phyloP scores from a whole-genome alignment of 2,888 invertebrate genomes.

The Shargacucullia verbasci region DNA sequence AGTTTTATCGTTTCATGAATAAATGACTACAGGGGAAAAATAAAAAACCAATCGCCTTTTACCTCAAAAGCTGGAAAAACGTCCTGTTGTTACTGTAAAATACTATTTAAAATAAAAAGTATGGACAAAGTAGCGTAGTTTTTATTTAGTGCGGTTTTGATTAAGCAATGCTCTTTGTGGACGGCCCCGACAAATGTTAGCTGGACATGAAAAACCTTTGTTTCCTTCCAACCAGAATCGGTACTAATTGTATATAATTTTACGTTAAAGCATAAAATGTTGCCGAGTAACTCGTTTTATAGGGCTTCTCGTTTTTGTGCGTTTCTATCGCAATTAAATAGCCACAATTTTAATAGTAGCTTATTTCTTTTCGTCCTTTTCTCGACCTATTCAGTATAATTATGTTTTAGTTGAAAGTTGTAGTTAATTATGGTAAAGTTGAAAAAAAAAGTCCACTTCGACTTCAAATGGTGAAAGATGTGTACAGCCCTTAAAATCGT shows the following conservation, averaged over 20 bases:
- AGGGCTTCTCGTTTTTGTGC: conserved; percentile 11
- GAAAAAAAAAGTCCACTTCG: no score
- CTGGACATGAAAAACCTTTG: conserved; percentile 45
- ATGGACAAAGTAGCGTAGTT: conserved; percentile 28
- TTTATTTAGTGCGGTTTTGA: conserved; percentile 39
- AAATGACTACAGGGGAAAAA: no score
- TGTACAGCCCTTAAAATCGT: no score
- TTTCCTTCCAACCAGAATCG: conserved; percentile 36
- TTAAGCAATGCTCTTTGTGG: conserved; percentile 47
- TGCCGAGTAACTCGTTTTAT: conserved; percentile 26
- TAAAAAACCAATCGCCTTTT: no score
- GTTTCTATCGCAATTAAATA: conserved; percentile 1
- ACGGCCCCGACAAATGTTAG: conserved; percentile 40
- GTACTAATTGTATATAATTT: conserved; percentile 47
- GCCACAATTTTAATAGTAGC: neutral
- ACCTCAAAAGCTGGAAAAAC: neutral
- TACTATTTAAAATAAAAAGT: conserved; percentile 10
- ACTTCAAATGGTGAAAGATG: no score
- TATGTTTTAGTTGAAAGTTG: no score
- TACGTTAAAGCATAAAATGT: conserved; percentile 20
- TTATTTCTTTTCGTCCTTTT: no score
- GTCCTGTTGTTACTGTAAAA: neutral
- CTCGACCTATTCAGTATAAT: no score
- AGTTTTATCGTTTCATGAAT: no score
- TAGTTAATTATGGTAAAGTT: no score